Base-by-base conservation (phyloP, 1,140 invertebrate species). In the Anagrus nilaparvatae region DNA sequence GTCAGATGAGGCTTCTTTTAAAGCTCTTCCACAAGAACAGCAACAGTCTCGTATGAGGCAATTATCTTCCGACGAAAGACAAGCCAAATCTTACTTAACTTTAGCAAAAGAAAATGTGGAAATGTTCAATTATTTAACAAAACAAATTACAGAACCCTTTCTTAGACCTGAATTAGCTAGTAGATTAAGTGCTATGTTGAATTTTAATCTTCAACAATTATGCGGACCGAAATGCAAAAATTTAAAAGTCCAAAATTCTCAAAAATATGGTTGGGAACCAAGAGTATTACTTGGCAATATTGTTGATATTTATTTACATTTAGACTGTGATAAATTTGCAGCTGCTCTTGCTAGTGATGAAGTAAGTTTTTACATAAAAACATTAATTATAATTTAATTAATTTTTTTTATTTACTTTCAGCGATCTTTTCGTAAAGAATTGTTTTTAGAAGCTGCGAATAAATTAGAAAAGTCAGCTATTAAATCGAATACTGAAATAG, bases 211-310 rank as follows among this genome's bases (percentile, higher is more conserved):
- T 27, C 84, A 92, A 59, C 91, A 99, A 62, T 71, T 98, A n/a
- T 95, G 91, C 61, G 94, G 95, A 3, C 84, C 90, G 20, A 97
- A 98, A 65, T 97, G 92, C 69, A 93, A 92, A 61, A 92, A 96
- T 70, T 72, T 99, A 21, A 97, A 97, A 74, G 94, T 98, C n/a
- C 79, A 82, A 35, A 87, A 87, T 52, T 88, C 91, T 3, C 84
- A 91, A 43, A 93, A 93, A 59, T 98, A 97, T 61, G 87, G 89
- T 2, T 99, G 94, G 94, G 90, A 97, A 57, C 95, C 95, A 5
- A 76, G 89, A 48, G 77, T 81, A 43, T 69, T 98, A 32, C 72
- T 97, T 24, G 82, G 86, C 54, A 87, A 95, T 64, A 75, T 99
- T 32, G 89, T 94, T 32, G 87, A 94, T 61, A 96, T 99, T 60